phyloP scores from a whole-genome alignment of 2,888 invertebrate genomes.

The Acanthosepion esculentum region DNA sequence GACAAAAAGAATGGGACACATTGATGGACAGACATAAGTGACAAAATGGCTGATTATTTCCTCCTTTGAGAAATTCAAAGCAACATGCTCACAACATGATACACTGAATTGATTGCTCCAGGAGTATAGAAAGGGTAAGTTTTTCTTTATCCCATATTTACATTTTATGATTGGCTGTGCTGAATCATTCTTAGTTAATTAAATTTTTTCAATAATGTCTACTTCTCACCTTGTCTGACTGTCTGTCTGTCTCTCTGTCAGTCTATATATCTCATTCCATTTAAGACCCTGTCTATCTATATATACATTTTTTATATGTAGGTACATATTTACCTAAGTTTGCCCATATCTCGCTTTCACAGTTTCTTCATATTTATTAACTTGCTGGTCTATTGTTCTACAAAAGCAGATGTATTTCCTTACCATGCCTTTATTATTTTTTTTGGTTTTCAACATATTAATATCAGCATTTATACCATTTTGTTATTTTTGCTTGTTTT shows the following conservation, averaged over 20 bases:
- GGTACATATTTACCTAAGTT: too few species aligned
- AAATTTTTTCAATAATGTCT: background rate
- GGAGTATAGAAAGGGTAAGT: background rate
- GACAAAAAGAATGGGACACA: background rate
- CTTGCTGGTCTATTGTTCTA: too few species aligned
- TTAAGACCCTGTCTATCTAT: too few species aligned
- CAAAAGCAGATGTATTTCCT: too few species aligned
- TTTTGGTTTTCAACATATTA: too few species aligned
- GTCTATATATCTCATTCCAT: background rate
- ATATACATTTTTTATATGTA: too few species aligned
- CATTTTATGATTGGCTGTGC: too few species aligned
- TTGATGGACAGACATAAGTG: background rate
- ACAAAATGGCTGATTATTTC: conserved; percentile 33
- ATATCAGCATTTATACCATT: too few species aligned
- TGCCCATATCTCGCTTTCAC: too few species aligned
- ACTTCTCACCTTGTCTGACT: background rate
- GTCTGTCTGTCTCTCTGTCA: background rate
- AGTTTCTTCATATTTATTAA: too few species aligned
- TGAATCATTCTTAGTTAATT: background rate
- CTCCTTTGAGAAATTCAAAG: conserved; percentile 20
- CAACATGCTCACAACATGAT: background rate
- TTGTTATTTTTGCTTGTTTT: too few species aligned
- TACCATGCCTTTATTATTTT: too few species aligned
- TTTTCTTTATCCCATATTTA: background rate
- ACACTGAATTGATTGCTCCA: background rate